Evolutionary conservation across 2,113 vertebrate species (phyloP).

Genomic region (Crocuta crocuta): DNA sequence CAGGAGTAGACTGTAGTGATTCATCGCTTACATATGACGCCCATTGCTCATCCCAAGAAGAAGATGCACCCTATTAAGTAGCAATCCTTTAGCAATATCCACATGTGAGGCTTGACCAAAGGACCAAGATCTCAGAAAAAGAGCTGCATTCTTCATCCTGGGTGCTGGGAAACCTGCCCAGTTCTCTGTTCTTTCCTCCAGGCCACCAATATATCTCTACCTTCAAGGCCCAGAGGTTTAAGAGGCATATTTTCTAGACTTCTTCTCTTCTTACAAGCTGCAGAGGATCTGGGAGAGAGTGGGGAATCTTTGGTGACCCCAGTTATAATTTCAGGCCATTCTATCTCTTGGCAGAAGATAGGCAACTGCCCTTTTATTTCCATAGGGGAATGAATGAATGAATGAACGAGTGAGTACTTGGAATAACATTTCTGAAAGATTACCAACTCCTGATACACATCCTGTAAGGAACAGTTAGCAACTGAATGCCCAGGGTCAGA

Average conservation of each 20-base stretch:
- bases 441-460: not conserved
- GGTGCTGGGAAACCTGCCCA: not conserved
- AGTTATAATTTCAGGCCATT: not conserved
- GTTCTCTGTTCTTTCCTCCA: not conserved
- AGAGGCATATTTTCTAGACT: not conserved
- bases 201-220: not conserved
- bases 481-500: not conserved
- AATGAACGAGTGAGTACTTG: slow-evolving; percentile 19
- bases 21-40: no score
- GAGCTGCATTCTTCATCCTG: not conserved
- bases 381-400: not conserved
- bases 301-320: not conserved
- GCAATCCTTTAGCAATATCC: not conserved
- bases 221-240: not conserved
- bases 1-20: no score
- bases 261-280: not conserved
- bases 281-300: not conserved
- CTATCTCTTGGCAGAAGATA: not conserved
- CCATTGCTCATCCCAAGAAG: no score
- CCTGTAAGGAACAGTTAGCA: not conserved
- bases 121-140: not conserved
- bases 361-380: not conserved
- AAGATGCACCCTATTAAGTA: not conserved
- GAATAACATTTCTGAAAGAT: slow-evolving; percentile 11
- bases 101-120: not conserved